A percentile compares a stretch with the other conserved stretches of the same genome.
phyloP scores from a whole-genome alignment of 1,140 invertebrate genomes.

The Platyura marginata region DNA sequence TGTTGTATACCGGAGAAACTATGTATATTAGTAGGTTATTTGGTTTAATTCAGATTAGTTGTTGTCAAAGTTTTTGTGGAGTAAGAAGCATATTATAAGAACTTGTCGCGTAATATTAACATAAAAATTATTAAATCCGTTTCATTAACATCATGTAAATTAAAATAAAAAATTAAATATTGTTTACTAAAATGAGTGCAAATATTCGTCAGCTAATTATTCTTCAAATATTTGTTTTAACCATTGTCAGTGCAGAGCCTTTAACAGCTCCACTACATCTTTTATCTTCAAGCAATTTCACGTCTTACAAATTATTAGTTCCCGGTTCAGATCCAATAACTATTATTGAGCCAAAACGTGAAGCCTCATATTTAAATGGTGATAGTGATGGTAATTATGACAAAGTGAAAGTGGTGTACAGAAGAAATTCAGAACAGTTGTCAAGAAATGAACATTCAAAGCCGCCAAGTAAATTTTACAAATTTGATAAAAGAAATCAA shows the following conservation, averaged over 20 bases:
- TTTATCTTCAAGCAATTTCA: constrained; percentile 5
- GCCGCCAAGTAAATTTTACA: neutral
- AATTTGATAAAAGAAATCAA: neutral
- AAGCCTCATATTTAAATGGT: neutral
- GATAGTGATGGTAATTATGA: neutral
- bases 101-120: neutral
- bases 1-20: no score
- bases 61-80: neutral
- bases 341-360: constrained; percentile 26
- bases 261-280: neutral
- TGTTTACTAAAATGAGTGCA: neutral
- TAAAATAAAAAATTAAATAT: neutral
- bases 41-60: constrained; percentile 1
- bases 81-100: neutral
- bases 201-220: neutral
- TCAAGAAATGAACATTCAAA: neutral
- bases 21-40: constrained; percentile 3
- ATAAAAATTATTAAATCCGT: neutral
- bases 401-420: neutral
- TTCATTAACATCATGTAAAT: neutral
- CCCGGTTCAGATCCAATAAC: constrained; percentile 31
- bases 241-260: neutral
- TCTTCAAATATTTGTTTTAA: neutral
- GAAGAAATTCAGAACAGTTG: neutral
- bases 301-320: constrained; percentile 26